phyloP scores from a whole-genome alignment of 2,888 invertebrate genomes.

The Hydriomena furcata region DNA sequence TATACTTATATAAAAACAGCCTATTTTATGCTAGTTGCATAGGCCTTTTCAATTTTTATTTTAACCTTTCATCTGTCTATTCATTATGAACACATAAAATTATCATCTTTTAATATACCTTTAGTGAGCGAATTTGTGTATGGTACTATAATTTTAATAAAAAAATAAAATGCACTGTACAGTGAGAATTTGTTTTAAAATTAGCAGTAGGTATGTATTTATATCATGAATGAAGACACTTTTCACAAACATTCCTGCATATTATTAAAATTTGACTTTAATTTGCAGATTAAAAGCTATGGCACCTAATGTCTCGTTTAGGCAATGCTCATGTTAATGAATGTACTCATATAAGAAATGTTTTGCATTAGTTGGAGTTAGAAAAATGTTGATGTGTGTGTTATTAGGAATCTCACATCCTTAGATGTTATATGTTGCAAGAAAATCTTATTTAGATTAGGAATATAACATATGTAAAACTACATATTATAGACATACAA shows the following conservation, averaged over 20 bases:
- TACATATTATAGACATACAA: conserved; percentile 67
- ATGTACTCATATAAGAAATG: conserved; percentile 39
- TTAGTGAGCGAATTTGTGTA: too few species aligned
- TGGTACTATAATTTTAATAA: too few species aligned
- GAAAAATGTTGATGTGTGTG: conserved; percentile 44
- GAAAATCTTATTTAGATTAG: conserved; percentile 51
- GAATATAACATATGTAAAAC: conserved; percentile 37
- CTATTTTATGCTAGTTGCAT: too few species aligned
- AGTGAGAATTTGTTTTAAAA: too few species aligned
- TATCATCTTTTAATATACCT: too few species aligned
- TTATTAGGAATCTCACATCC: conserved; percentile 54
- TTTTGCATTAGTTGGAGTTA: conserved; percentile 29
- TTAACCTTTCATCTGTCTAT: too few species aligned
- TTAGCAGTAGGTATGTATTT: conserved; percentile 12
- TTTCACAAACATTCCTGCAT: conserved; percentile 39
- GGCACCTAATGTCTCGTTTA: conserved; percentile 15
- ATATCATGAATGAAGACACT: conserved; percentile 9
- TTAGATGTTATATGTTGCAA: conserved; percentile 53
- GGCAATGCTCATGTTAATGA: conserved; percentile 33
- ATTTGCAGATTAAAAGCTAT: conserved; percentile 11
- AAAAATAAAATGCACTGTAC: conserved; percentile 7
- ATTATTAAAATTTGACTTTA: conserved; percentile 20
- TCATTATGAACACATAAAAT: background rate
- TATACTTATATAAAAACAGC: too few species aligned
- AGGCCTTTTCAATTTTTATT: too few species aligned